A percentile compares a stretch with the other conserved stretches of the same genome.
Evolutionary conservation across 2,888 invertebrate genomes (phyloP).

Genomic region (Nowickia ferox): DNA sequence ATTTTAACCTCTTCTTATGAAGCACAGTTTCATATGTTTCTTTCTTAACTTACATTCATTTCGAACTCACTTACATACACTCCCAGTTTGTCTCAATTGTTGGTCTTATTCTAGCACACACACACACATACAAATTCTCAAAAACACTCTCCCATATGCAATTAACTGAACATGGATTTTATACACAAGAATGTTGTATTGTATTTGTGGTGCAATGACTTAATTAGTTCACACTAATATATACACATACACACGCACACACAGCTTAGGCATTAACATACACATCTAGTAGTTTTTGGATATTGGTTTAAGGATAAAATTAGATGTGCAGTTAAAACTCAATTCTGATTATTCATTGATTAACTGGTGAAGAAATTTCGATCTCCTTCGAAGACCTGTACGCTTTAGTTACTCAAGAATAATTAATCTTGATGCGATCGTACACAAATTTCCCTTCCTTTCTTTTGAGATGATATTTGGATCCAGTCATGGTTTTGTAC

Average conservation of each 20-base stretch:
- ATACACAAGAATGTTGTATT: conserved; percentile 47
- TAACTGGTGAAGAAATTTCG: too few species aligned
- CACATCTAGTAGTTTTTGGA: conserved; percentile 19
- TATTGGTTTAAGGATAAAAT: too few species aligned
- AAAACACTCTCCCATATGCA: conserved; percentile 36
- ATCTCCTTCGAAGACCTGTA: too few species aligned
- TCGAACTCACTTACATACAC: not conserved
- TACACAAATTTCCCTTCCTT: too few species aligned
- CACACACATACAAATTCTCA: not conserved
- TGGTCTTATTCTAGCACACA: not conserved
- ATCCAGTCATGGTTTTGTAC: not conserved
- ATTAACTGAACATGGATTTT: conserved; percentile 47
- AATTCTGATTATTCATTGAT: too few species aligned
- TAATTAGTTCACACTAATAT: conserved; percentile 59
- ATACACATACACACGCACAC: not conserved
- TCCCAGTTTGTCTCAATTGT: conserved; percentile 8
- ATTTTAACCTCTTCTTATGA: not conserved
- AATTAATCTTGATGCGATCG: too few species aligned
- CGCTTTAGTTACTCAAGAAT: too few species aligned
- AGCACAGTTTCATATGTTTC: not conserved
- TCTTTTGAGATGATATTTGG: too few species aligned
- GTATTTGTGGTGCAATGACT: conserved; percentile 65
- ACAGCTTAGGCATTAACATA: not conserved
- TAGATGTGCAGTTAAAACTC: too few species aligned
- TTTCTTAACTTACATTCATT: not conserved